phyloP scores from a whole-genome alignment of 2,888 invertebrate species.

The Hyppa rectilinea region DNA sequence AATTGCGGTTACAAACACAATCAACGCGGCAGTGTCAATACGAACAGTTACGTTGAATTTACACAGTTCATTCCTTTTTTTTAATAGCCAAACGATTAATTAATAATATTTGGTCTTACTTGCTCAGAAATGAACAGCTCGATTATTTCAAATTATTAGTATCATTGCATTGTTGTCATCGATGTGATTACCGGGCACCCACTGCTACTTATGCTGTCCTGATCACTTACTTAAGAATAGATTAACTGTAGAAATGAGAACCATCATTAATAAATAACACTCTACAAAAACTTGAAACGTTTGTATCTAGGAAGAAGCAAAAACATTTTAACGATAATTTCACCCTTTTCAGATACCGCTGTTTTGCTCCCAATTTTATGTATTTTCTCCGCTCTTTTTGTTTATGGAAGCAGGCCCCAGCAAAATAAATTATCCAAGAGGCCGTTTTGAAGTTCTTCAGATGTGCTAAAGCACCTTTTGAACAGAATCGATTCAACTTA shows the following conservation, averaged over 20 bases:
- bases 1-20: conserved; percentile 50
- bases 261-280: background rate
- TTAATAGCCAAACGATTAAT: conserved; percentile 31
- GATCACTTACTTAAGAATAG: background rate
- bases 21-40: conserved; percentile 39
- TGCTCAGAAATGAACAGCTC: conserved; percentile 24
- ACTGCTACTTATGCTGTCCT: conserved; percentile 1
- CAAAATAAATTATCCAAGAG: no score
- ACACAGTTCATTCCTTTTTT: conserved; percentile 33
- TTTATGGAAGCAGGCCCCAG: no score
- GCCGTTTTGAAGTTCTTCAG: no score
- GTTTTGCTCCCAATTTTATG: no score
- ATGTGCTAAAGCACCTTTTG: no score
- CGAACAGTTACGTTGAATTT: conserved; percentile 21
- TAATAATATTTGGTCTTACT: conserved; percentile 13
- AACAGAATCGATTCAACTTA: no score
- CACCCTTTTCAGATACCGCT: no score
- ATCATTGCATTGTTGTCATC: background rate
- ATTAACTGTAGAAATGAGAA: background rate
- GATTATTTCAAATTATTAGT: conserved; percentile 14
- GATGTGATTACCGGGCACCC: background rate
- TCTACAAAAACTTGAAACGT: background rate
- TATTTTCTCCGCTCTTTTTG: no score
- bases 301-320: background rate
- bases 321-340: no score